Evolutionary conservation across 2,888 invertebrate species (phyloP), one percentile per base, ranked within the genome.

Genomic region (Oligia latruncula): DNA sequence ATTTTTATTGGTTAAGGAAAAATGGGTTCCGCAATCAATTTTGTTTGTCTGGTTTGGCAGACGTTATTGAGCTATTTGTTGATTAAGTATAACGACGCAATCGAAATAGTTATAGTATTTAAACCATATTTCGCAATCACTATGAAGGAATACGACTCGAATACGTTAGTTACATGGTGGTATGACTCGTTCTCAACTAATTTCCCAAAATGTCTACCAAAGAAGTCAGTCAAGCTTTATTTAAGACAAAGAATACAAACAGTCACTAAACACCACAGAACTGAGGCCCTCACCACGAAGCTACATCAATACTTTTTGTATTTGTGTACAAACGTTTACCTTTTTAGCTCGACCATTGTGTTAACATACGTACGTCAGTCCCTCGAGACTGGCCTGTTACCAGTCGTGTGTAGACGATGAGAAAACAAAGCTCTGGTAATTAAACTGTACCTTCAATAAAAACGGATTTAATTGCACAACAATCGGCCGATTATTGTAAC

Each of bases 1-100:
- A 74, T 60, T 83, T 83, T 80, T 83, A 74, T 83, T 83, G 35
- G 40, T 52, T 71, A 58, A 65, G 62, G 84, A 55, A 74, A 78
- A 83, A 67, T 76, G 17, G 23, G 17, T 67, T 52, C 23, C 52
- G 64, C 64, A 80, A 80, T 83, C 29, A 71, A 77, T 77, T 60
- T 74, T 77, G 29, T 68, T 80, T 83, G 52, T 35, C 2, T 20
- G 5, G 29, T 29, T 29, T 20, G 62, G 58, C 35, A 65, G 15
- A 71, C 23, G 55, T 65, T 60, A 66, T 67, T 65, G 70, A 29
- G 15, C 11, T 66, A 52, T 81, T 77, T 66, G 15, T 66, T 58
- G n/a, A 49, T 20, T 40, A 13, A n/a, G 43, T 58, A 9, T 23
- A 46, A 64, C 8, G 35, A 58, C 6, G 2, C 9, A 35, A 55